These are phyloP conservation scores for Murina feae DNA, from an alignment of 2,113 vertebrate genomes.

Conservation along the genomic window DNA sequence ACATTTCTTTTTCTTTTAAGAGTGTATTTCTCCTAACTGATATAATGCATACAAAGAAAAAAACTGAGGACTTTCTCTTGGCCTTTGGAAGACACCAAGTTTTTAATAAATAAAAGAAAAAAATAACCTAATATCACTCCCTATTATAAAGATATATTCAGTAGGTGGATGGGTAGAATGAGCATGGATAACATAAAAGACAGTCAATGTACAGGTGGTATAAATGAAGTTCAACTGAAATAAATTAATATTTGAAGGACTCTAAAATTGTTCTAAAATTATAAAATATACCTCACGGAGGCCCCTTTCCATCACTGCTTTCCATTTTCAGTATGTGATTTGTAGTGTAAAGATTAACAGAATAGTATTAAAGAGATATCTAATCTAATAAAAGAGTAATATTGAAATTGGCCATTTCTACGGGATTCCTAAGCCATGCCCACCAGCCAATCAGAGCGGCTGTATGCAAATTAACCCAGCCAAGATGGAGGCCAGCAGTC, in stretches of 20 bases:
- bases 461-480: too few species aligned
- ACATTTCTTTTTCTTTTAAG: neutral
- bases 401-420: too few species aligned
- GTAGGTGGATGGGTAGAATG: neutral
- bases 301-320: neutral
- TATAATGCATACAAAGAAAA: neutral
- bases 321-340: neutral
- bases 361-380: neutral
- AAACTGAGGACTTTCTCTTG: neutral
- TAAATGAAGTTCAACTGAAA: neutral
- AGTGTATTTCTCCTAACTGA: neutral
- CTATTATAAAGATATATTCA: neutral
- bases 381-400: too few species aligned
- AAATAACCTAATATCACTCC: neutral
- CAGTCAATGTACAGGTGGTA: neutral
- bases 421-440: too few species aligned
- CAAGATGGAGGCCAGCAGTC: too few species aligned
- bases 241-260: neutral
- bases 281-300: neutral
- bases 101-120: constrained; percentile 6
- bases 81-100: neutral
- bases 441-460: too few species aligned
- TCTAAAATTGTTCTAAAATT: neutral
- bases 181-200: neutral
- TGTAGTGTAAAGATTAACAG: neutral